These are phyloP conservation scores for Phymorhynchus buccinoides DNA, from an alignment of 1,140 invertebrate genomes.

Conservation along the genomic window DNA sequence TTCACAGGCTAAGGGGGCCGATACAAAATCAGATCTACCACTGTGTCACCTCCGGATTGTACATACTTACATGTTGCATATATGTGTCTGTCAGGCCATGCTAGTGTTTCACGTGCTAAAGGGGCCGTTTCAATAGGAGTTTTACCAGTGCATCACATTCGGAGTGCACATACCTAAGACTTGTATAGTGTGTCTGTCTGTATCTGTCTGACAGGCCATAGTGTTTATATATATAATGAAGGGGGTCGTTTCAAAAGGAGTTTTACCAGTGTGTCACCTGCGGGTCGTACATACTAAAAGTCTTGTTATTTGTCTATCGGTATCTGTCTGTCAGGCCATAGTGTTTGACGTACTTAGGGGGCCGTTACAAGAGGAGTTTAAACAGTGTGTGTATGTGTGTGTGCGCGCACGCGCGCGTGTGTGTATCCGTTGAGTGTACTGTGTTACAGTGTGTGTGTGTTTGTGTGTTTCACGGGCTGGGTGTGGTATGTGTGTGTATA, in stretches of 20 bases:
- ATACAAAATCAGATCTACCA: conserved; percentile 82
- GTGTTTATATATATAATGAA: conserved; percentile 83
- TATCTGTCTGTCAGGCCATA: conserved; percentile 78
- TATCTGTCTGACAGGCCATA: conserved; percentile 78
- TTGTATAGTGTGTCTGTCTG: too few relatives aligned
- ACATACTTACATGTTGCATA: too few relatives aligned
- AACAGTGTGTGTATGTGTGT: too few relatives aligned
- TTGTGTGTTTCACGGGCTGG: too few relatives aligned
- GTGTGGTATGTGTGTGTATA: too few relatives aligned
- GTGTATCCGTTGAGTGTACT: too few relatives aligned
- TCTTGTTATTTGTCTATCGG: too few relatives aligned
- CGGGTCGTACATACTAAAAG: conserved; percentile 85
- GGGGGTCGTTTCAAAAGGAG: conserved; percentile 83
- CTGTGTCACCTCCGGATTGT: too few relatives aligned
- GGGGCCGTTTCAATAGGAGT: too few relatives aligned
- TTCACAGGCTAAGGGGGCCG: conserved; percentile 82
- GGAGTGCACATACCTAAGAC: conserved; percentile 86
- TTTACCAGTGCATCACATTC: conserved; percentile 88
- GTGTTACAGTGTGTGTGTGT: too few relatives aligned
- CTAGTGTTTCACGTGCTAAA: conserved; percentile 83
- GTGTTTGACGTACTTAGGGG: conserved; percentile 84
- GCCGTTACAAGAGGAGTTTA: conserved; percentile 83
- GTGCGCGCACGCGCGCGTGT: too few relatives aligned
- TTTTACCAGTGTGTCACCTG: conserved; percentile 90
- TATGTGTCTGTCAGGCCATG: conserved; percentile 79